Conservation (phyloP, 2,113 vertebrate genomes). For the Pao palembangensis region DNA sequence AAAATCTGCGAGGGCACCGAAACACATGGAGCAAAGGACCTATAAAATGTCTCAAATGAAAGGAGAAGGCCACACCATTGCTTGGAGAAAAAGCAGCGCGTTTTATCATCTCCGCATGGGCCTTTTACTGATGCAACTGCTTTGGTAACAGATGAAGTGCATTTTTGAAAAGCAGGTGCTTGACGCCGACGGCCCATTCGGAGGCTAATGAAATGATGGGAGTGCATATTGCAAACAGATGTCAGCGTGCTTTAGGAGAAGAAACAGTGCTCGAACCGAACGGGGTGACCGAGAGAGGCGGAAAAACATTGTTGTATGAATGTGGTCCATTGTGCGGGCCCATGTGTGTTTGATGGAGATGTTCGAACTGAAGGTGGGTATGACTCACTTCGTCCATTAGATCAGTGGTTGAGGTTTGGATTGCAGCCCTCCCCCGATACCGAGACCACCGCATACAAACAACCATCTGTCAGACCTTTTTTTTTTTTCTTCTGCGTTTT, state of each 20-base stretch:
- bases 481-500: slow-evolving; percentile 46
- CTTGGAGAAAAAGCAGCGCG: background rate
- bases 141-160: slow-evolving; percentile 23
- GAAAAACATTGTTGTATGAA: slow-evolving; percentile 54
- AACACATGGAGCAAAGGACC: slow-evolving; percentile 63
- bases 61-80: slow-evolving; percentile 38
- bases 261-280: slow-evolving; percentile 18
- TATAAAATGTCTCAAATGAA: slow-evolving; percentile 61
- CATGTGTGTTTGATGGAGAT: slow-evolving; percentile 61
- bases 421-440: slow-evolving; percentile 58
- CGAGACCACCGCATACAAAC: slow-evolving; percentile 62
- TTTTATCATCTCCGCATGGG: slow-evolving; percentile 26
- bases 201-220: slow-evolving; percentile 52
- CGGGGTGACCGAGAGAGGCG: slow-evolving; percentile 54
- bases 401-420: slow-evolving; percentile 74
- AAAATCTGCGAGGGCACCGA: slow-evolving; percentile 62
- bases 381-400: slow-evolving; percentile 76
- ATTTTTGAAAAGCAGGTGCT: slow-evolving; percentile 59
- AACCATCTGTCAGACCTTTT: slow-evolving; percentile 74
- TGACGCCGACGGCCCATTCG: slow-evolving; percentile 40
- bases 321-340: slow-evolving; percentile 56
- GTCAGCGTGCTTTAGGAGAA: slow-evolving; percentile 29
- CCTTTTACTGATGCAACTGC: slow-evolving; percentile 26
- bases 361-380: slow-evolving; percentile 58
- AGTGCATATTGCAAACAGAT: slow-evolving; percentile 56